These are phyloP conservation scores for Idaea dimidiata DNA, from an alignment of 2,888 invertebrate species.

Conservation along the genomic window DNA sequence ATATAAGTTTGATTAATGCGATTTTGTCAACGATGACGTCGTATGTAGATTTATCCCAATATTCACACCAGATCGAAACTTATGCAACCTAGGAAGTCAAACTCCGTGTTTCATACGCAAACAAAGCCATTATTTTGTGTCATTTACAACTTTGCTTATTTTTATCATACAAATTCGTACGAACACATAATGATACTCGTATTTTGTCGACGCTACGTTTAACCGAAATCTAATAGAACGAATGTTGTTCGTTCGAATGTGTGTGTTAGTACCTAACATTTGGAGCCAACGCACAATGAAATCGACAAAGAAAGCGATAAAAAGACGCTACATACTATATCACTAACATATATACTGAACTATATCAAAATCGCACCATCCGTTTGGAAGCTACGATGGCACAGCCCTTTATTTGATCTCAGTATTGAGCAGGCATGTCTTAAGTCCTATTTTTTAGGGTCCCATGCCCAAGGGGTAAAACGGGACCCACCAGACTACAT, in stretches of 20 bases:
- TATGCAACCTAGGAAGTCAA: neutral
- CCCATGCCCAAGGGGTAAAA: too few relatives aligned
- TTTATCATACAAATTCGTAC: conserved; percentile 3
- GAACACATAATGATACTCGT: conserved; percentile 27
- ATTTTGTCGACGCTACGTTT: conserved; percentile 33
- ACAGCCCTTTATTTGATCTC: too few relatives aligned
- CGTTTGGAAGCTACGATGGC: too few relatives aligned
- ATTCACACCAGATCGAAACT: too few relatives aligned
- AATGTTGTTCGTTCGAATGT: neutral
- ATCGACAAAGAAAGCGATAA: neutral
- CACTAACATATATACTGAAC: too few relatives aligned
- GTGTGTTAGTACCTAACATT: neutral
- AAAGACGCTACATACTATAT: neutral
- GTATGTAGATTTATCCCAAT: too few relatives aligned
- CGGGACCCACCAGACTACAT: too few relatives aligned
- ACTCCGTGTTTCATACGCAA: neutral
- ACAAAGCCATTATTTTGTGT: neutral
- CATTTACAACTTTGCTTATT: conserved; percentile 1
- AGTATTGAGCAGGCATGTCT: too few relatives aligned
- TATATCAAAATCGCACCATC: too few relatives aligned
- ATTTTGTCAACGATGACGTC: too few relatives aligned
- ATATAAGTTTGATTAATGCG: too few relatives aligned
- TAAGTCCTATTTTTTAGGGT: too few relatives aligned
- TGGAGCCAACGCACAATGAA: neutral
- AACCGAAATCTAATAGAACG: conserved; percentile 44